A percentile compares a stretch with the other conserved stretches of the same genome.
Evolutionary conservation across 2,113 vertebrate genomes (phyloP).

Genomic region (Phasianus colchicus): DNA sequence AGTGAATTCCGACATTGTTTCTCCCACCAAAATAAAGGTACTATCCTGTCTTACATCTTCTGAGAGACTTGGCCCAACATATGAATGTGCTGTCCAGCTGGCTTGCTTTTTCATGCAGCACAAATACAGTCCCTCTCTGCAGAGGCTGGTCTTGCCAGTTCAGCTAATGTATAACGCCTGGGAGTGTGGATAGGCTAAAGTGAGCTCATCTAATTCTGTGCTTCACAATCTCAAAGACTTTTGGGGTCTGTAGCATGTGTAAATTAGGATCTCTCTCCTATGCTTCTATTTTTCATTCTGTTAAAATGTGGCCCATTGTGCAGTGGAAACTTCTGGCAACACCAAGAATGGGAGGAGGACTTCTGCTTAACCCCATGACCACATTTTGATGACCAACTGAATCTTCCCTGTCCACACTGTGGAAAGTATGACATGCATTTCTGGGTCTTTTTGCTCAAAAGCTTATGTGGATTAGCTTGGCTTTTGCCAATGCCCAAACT

Average conservation of each 20-base stretch:
- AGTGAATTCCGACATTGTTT: background rate
- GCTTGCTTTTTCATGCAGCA: background rate
- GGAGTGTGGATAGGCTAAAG: background rate
- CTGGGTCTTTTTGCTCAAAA: background rate
- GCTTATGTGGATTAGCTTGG: background rate
- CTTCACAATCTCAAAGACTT: background rate
- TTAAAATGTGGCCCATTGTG: background rate
- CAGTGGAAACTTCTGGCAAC: background rate
- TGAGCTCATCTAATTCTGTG: background rate
- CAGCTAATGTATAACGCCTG: background rate
- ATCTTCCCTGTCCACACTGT: background rate
- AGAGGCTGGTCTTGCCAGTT: background rate
- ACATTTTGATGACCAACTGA: background rate
- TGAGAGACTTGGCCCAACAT: background rate
- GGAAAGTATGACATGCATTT: background rate
- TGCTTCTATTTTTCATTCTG: background rate
- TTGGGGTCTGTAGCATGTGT: background rate
- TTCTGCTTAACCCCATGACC: background rate
- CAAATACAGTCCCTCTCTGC: background rate
- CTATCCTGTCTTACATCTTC: background rate
- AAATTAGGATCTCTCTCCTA: background rate
- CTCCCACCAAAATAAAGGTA: background rate
- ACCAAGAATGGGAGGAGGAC: background rate
- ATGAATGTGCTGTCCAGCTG: background rate
- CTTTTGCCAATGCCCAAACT: fast-evolving